A percentile compares a stretch with the other conserved stretches of the same genome.
These are phyloP conservation scores for Cynopterus sphinx DNA, from an alignment of 2,797 vertebrate genomes.

Conservation along the genomic window DNA sequence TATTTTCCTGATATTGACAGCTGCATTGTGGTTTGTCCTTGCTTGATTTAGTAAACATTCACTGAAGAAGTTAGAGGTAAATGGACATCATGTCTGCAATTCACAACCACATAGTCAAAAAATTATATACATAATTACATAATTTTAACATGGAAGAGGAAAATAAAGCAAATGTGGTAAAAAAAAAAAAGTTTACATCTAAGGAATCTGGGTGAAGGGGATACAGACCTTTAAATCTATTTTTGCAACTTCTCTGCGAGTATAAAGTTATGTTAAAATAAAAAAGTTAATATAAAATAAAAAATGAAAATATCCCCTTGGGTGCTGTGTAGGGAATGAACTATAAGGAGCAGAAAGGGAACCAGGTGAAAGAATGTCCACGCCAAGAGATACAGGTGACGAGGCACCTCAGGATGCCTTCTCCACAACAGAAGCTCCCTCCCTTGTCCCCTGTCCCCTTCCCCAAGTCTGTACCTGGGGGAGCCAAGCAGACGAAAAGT, in stretches of 20 bases:
- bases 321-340: background rate
- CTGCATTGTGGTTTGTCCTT: background rate
- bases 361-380: background rate
- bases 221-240: background rate
- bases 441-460: background rate
- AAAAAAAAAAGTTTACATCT: background rate
- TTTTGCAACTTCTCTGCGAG: background rate
- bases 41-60: background rate
- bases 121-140: background rate
- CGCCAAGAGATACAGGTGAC: background rate
- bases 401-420: background rate
- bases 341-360: background rate
- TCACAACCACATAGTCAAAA: background rate
- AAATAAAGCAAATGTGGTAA: background rate
- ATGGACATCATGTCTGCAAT: background rate
- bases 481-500: conserved; percentile 89
- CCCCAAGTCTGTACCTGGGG: conserved; percentile 86
- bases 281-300: background rate
- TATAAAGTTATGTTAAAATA: background rate
- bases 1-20: background rate
- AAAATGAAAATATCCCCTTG: background rate
- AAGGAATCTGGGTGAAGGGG: background rate
- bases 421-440: background rate
- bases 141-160: background rate
- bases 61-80: background rate